Conservation (phyloP, 1,140 invertebrate species). For the Nymphalis io region DNA sequence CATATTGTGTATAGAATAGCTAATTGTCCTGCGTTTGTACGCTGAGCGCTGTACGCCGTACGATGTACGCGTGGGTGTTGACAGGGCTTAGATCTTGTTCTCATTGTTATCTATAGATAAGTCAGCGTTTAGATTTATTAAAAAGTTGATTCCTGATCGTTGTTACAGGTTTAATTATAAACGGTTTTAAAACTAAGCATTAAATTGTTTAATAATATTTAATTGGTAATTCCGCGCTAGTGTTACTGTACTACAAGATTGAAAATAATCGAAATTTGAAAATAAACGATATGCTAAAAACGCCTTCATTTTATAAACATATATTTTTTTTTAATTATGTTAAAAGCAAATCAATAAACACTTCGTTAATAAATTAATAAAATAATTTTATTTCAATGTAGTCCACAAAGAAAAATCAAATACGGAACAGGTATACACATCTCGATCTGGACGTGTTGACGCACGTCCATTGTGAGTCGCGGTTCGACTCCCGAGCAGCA, state of each 20-base stretch:
- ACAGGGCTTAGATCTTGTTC: conserved; percentile 32
- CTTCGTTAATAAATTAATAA: neutral
- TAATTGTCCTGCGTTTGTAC: conserved; percentile 29
- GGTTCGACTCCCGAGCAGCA: conserved; percentile 43
- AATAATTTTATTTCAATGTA: conserved; percentile 6
- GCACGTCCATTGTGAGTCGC: conserved; percentile 49
- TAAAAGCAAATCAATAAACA: too few relatives aligned
- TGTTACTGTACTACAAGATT: too few relatives aligned
- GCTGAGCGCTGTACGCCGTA: conserved; percentile 19
- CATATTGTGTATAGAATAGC: conserved; percentile 27
- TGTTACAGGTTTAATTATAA: neutral
- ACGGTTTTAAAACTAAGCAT: too few relatives aligned
- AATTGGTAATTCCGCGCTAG: too few relatives aligned
- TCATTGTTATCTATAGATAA: conserved; percentile 7
- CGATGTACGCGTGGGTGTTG: conserved; percentile 30
- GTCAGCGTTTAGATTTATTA: neutral
- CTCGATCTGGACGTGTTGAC: conserved; percentile 35
- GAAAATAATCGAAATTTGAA: too few relatives aligned
- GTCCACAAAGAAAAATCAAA: neutral
- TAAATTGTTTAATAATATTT: too few relatives aligned
- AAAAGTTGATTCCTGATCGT: neutral
- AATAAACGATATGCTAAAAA: too few relatives aligned
- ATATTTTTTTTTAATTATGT: too few relatives aligned
- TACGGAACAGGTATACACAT: neutral
- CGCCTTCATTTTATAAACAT: too few relatives aligned